A percentile compares a stretch with the other conserved stretches of the same genome.
phyloP scores from a whole-genome alignment of 2,888 invertebrate genomes.

The Hypomecis punctinalis region DNA sequence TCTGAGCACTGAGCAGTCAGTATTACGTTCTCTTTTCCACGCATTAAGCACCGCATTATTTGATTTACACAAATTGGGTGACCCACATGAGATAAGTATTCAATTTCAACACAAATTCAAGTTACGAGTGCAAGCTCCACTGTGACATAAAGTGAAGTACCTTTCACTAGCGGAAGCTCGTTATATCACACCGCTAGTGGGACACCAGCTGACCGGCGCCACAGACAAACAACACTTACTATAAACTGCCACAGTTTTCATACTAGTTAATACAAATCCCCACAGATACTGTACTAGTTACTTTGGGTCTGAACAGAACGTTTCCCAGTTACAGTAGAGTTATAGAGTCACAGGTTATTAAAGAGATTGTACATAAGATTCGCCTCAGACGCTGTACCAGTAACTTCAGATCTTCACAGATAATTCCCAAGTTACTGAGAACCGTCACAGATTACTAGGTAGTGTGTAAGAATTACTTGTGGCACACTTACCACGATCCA shows the following conservation, averaged over 20 bases:
- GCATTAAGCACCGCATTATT: conserved; percentile 14
- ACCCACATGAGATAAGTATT: conserved; percentile 31
- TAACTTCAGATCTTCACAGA: not conserved
- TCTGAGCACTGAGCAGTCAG: too few species aligned
- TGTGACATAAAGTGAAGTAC: conserved; percentile 52
- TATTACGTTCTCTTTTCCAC: not conserved
- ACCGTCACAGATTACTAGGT: not conserved
- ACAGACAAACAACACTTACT: conserved; percentile 15
- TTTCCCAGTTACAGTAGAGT: too few species aligned
- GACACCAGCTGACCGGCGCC: conserved; percentile 75
- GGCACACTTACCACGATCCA: conserved; percentile 81
- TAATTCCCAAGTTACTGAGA: conserved; percentile 10
- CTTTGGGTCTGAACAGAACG: too few species aligned
- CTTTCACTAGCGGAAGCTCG: conserved; percentile 79
- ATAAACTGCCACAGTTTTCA: not conserved
- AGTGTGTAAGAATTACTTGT: conserved; percentile 39
- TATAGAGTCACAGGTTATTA: too few species aligned
- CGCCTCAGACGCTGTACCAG: conserved; percentile 2
- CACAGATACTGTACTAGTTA: not conserved
- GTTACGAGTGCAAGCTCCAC: conserved; percentile 47
- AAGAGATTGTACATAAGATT: too few species aligned
- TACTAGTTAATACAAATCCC: conserved; percentile 1
- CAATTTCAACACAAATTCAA: conserved; percentile 32
- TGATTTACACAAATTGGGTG: conserved; percentile 30
- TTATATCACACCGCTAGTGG: conserved; percentile 78